A percentile compares a stretch with the other conserved stretches of the same genome.
phyloP scores from a whole-genome alignment of 1,140 invertebrate species.

The Rhopalosiphum maidis region DNA sequence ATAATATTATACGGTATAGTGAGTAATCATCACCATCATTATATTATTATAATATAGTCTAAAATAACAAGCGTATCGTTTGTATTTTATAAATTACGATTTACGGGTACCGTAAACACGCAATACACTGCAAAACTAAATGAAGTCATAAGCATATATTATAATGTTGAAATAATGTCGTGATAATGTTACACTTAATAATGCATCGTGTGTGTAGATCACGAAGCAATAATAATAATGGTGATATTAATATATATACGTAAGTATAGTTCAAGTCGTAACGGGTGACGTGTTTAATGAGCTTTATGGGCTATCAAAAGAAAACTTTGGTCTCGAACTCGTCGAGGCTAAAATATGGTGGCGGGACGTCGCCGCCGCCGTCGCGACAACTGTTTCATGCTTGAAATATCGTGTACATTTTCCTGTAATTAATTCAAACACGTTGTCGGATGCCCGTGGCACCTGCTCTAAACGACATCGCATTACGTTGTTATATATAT shows the following conservation, averaged over 20 bases:
- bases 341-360: neutral
- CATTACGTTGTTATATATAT: neutral
- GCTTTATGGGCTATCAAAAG: neutral
- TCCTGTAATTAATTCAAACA: conserved; percentile 35
- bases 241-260: neutral
- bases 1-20: neutral
- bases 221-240: neutral
- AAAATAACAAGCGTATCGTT: no score
- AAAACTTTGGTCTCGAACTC: neutral
- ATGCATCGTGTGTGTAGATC: neutral
- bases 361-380: neutral
- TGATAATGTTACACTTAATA: no score
- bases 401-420: conserved; percentile 11
- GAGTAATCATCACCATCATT: no score
- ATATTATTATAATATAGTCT: no score
- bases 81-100: no score
- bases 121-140: no score
- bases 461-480: neutral
- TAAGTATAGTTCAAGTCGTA: neutral
- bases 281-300: neutral
- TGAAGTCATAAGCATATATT: no score
- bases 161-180: no score
- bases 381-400: neutral
- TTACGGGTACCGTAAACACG: no score
- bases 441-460: neutral